Conservation (phyloP, 2,113 vertebrate species). For the Thoracochromis brauschi region DNA sequence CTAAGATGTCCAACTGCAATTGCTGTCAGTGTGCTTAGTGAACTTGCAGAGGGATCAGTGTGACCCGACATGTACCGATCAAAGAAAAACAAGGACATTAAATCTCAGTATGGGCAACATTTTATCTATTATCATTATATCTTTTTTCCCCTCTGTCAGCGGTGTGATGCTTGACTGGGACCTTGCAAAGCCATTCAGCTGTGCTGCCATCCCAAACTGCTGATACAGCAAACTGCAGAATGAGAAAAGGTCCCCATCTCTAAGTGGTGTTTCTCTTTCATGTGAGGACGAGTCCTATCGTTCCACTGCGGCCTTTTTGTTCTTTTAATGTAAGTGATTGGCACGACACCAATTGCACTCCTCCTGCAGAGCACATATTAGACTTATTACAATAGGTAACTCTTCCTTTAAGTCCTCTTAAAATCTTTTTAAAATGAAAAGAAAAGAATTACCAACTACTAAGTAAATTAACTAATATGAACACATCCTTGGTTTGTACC, state of each 20-base stretch:
- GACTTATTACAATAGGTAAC: neutral
- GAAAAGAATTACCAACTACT: neutral
- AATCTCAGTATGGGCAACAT: conserved; percentile 21
- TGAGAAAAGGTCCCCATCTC: conserved; percentile 31
- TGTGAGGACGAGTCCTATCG: neutral
- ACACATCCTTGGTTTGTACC: neutral
- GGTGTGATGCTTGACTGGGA: conserved; percentile 51
- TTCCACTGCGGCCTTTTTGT: neutral
- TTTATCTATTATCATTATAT: conserved; percentile 35
- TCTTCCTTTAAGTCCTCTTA: neutral
- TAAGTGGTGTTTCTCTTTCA: neutral
- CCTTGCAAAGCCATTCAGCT: conserved; percentile 33
- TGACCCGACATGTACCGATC: neutral
- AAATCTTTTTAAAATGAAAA: neutral
- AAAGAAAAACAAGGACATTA: conserved; percentile 24
- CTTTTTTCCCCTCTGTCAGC: conserved; percentile 47
- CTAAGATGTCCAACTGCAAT: neutral
- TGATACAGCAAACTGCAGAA: conserved; percentile 39
- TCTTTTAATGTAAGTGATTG: neutral
- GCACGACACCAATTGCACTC: neutral
- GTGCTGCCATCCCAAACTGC: conserved; percentile 20
- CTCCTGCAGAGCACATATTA: neutral
- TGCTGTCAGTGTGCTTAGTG: neutral
- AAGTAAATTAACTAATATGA: neutral
- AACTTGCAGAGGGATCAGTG: neutral